Evolutionary conservation across 2,888 invertebrate genomes (phyloP).

Genomic region (Caenorhabditis sp.): DNA sequence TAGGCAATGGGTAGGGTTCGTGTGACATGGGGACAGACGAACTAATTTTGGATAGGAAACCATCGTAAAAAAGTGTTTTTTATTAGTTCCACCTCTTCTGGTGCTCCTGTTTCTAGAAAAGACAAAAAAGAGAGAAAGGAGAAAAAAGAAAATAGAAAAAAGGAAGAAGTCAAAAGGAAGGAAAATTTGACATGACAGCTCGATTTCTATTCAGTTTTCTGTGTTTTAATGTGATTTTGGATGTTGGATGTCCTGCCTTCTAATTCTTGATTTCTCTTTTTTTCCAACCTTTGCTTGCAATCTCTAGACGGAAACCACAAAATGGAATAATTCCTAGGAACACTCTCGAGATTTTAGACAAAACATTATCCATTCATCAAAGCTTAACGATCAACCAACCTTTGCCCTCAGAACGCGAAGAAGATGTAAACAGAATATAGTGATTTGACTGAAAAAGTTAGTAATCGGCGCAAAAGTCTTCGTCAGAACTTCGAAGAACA

Average conservation of each 20-base stretch:
- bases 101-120: conserved; percentile 10
- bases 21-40: conserved; percentile 26
- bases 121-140: not conserved
- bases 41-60: conserved; percentile 38
- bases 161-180: not conserved
- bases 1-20: conserved; percentile 5
- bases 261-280: not conserved
- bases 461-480: conserved; percentile 48
- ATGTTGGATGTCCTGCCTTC: not conserved
- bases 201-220: conserved; percentile 11
- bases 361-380: conserved; percentile 18
- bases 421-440: conserved; percentile 52
- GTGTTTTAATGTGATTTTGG: conserved; percentile 37
- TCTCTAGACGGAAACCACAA: not conserved
- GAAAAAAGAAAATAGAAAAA: conserved; percentile 20
- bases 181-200: conserved; percentile 21
- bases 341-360: not conserved
- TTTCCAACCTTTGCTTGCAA: not conserved
- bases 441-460: conserved; percentile 52
- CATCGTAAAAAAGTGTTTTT: conserved; percentile 36
- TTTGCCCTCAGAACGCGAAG: conserved; percentile 45
- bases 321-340: not conserved
- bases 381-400: conserved; percentile 46
- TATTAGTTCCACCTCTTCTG: conserved; percentile 9
- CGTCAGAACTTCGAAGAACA: conserved; percentile 36